Conservation (phyloP, 2,113 vertebrate species). For the Chaetodon auriga region DNA sequence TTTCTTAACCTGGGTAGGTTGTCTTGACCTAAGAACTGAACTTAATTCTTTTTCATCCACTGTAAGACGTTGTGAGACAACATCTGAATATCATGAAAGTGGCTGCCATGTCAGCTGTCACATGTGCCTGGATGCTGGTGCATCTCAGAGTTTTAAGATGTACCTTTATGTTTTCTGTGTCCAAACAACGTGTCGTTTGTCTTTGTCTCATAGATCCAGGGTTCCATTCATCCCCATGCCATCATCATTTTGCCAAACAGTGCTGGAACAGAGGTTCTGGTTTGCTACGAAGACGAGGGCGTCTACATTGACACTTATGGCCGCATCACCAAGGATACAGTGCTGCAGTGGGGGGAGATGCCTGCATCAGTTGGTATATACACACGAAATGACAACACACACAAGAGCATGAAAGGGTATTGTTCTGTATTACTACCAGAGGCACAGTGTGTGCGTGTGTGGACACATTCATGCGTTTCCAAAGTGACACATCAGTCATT, state of each 20-base stretch:
- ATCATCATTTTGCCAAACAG: constrained; percentile 96
- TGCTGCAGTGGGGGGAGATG: constrained; percentile 97
- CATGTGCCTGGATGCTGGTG: background rate
- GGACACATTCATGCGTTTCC: background rate
- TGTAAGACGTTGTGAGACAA: background rate
- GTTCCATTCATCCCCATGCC: constrained; percentile 91
- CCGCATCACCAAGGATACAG: constrained; percentile 94
- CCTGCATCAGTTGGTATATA: constrained; percentile 91
- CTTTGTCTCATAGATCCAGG: constrained; percentile 86
- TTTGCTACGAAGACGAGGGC: constrained; percentile 95
- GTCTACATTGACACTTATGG: constrained; percentile 95
- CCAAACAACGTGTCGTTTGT: background rate
- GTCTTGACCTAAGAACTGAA: background rate
- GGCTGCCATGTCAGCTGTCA: background rate
- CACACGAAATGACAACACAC: constrained; percentile 1
- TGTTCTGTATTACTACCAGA: background rate
- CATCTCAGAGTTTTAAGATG: background rate
- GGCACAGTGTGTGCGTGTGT: too few relatives aligned
- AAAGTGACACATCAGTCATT: background rate
- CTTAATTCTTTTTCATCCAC: background rate
- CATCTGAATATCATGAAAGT: background rate
- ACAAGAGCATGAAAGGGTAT: background rate
- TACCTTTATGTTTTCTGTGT: background rate
- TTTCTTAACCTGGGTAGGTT: background rate
- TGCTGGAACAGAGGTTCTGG: constrained; percentile 92